A percentile compares a stretch with the other conserved stretches of the same genome.
Conservation (phyloP, 2,797 vertebrate genomes). For the Poeciliopsis presidionis region DNA sequence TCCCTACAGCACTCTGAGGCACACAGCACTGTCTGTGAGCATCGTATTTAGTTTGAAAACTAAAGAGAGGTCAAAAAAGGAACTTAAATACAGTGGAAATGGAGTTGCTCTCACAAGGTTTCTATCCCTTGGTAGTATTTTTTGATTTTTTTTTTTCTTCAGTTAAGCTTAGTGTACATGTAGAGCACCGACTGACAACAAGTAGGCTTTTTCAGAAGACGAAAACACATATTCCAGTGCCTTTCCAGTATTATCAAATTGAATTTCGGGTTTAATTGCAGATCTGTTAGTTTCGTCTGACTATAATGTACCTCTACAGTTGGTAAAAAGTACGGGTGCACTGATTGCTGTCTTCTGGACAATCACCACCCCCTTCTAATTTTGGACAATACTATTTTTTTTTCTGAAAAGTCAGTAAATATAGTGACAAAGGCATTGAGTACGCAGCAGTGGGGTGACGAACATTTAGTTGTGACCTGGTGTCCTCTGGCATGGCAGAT, state of each 20-base stretch:
- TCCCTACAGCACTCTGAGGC: background rate
- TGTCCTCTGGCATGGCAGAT: too few species aligned
- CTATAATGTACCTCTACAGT: background rate
- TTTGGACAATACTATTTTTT: too few species aligned
- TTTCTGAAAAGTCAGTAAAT: too few species aligned
- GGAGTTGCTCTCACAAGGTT: background rate
- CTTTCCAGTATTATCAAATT: background rate
- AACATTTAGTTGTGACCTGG: too few species aligned
- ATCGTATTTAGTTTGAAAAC: background rate
- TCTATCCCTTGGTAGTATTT: background rate
- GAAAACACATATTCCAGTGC: background rate
- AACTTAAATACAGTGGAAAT: background rate
- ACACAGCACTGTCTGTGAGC: background rate
- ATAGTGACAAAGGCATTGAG: too few species aligned
- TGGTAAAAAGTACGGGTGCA: background rate
- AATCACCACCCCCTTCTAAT: too few species aligned
- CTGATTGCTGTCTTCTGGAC: background rate
- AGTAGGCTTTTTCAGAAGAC: background rate
- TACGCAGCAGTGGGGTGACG: too few species aligned
- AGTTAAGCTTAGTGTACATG: background rate
- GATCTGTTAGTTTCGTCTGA: background rate
- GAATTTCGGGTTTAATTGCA: background rate
- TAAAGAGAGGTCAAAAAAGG: background rate
- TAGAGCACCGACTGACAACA: background rate
- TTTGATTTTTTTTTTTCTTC: background rate